These are phyloP conservation scores for Cygnus buccinator DNA, from an alignment of 2,113 vertebrate genomes.

Conservation along the genomic window DNA sequence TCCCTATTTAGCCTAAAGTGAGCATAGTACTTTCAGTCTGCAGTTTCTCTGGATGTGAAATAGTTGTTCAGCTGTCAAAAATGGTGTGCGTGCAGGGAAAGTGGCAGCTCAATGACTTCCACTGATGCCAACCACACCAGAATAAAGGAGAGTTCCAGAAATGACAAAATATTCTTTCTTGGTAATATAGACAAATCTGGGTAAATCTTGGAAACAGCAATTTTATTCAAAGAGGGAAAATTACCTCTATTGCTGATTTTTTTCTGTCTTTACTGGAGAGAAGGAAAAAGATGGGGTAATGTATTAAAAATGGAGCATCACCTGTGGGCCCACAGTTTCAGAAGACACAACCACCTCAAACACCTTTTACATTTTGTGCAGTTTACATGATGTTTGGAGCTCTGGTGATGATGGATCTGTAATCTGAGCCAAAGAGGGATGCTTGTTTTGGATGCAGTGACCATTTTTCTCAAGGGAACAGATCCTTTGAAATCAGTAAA, in stretches of 20 bases:
- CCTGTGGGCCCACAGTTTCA: neutral
- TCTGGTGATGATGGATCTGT: neutral
- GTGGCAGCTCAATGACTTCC: neutral
- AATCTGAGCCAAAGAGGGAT: neutral
- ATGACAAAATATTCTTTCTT: neutral
- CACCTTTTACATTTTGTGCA: neutral
- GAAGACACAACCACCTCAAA: neutral
- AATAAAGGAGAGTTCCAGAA: neutral
- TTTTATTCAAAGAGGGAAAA: neutral
- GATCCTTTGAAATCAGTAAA: neutral
- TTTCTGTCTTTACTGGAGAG: neutral
- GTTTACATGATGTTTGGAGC: neutral
- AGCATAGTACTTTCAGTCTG: neutral
- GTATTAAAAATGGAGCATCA: neutral
- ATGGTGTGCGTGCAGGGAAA: neutral
- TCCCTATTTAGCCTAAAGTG: neutral
- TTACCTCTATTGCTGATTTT: neutral
- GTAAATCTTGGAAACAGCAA: neutral
- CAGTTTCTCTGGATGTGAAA: neutral
- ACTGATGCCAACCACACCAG: neutral
- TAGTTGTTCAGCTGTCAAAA: neutral
- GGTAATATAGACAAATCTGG: neutral
- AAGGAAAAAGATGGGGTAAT: neutral
- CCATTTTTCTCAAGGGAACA: neutral
- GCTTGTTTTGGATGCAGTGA: neutral